These are phyloP conservation scores for Epinephelus moara DNA, from an alignment of 2,113 vertebrate genomes.

Conservation along the genomic window DNA sequence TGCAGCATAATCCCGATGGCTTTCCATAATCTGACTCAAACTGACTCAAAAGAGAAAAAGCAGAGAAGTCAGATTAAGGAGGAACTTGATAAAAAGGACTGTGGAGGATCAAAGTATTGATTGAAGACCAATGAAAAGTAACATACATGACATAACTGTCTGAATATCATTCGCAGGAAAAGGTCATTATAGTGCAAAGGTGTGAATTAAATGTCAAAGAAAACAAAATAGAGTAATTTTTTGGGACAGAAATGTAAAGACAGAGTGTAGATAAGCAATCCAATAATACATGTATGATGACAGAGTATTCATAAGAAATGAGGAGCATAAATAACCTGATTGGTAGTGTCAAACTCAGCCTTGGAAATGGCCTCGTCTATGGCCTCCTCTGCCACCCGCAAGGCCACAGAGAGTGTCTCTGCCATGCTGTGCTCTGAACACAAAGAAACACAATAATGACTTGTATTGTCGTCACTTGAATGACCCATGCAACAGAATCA, in stretches of 20 bases:
- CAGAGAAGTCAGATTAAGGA: constrained; percentile 34
- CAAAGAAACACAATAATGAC: background rate
- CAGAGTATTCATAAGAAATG: background rate
- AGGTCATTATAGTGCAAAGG: background rate
- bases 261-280: background rate
- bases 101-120: background rate
- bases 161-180: background rate
- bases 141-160: background rate
- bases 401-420: constrained; percentile 92
- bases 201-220: background rate
- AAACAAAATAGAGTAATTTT: background rate
- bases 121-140: constrained; percentile 5
- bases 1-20: constrained; percentile 39
- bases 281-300: background rate
- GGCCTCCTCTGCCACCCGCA: constrained; percentile 94
- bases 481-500: background rate
- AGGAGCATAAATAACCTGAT: constrained; percentile 84
- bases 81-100: constrained; percentile 10
- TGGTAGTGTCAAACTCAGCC: constrained; percentile 88
- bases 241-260: background rate
- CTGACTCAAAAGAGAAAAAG: constrained; percentile 9
- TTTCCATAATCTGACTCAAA: constrained; percentile 47
- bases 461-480: background rate
- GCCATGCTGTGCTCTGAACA: constrained; percentile 91
- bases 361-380: constrained; percentile 96